Conservation (phyloP, 1,140 invertebrate species). For the Lithobius niger region DNA sequence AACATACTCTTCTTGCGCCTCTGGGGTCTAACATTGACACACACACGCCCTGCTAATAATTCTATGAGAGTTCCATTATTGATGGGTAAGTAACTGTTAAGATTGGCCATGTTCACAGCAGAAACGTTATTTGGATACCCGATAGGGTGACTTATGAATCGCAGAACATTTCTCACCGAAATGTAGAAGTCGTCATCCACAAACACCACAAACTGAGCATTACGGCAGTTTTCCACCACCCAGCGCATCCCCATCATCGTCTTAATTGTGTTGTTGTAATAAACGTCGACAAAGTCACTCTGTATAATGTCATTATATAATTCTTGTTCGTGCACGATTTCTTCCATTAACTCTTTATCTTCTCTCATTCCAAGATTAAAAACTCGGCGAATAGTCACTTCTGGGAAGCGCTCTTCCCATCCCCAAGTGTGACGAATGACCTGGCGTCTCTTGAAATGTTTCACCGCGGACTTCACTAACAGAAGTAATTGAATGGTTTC, state of each 20-base stretch:
- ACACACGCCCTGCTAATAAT: conserved; percentile 69
- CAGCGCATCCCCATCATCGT: conserved; percentile 78
- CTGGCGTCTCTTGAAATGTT: conserved; percentile 49
- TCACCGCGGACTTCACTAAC: conserved; percentile 67
- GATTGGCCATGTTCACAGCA: too few species aligned
- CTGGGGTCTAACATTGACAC: conserved; percentile 56
- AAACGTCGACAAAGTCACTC: conserved; percentile 62
- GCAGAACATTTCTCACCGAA: conserved; percentile 68
- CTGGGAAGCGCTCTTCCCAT: conserved; percentile 55
- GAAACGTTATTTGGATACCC: conserved; percentile 48
- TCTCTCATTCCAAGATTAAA: conserved; percentile 55
- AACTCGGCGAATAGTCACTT: conserved; percentile 55
- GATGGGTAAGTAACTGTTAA: conserved; percentile 24
- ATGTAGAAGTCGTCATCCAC: conserved; percentile 88
- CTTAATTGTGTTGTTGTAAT: conserved; percentile 88
- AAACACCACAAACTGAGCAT: conserved; percentile 71
- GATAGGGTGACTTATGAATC: conserved; percentile 54
- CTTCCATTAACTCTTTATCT: conserved; percentile 17
- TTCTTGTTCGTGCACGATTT: conserved; percentile 46
- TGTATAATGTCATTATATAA: conserved; percentile 66
- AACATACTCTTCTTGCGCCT: conserved; percentile 67
- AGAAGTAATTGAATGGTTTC: conserved; percentile 25
- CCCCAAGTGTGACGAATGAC: conserved; percentile 75
- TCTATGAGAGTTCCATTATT: too few species aligned
- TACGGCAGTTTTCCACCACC: conserved; percentile 56